A percentile compares a stretch with the other conserved stretches of the same genome.
Evolutionary conservation across 2,113 vertebrate species (phyloP).

Genomic region (Gallinago undulata): DNA sequence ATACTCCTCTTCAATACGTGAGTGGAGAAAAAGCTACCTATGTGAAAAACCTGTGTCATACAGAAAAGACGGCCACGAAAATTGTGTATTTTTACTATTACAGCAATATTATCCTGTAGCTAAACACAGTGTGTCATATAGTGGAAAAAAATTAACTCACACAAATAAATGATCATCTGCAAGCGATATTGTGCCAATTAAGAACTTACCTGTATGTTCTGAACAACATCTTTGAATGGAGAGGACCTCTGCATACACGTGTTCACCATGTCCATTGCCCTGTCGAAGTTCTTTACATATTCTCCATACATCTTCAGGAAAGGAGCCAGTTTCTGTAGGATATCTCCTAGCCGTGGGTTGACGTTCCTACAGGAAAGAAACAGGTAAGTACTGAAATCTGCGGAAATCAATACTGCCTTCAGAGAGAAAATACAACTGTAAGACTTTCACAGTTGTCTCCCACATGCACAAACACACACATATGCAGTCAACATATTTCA

Average conservation of each 20-base stretch:
- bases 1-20: neutral
- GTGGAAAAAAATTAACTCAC: neutral
- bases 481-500: neutral
- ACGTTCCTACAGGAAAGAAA: conserved; percentile 74
- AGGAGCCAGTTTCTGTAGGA: conserved; percentile 95
- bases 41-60: neutral
- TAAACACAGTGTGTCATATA: neutral
- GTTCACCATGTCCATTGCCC: conserved; percentile 92
- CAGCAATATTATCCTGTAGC: neutral
- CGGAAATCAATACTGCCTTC: neutral
- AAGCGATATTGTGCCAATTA: neutral
- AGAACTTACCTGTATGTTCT: conserved; percentile 86
- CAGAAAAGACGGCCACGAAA: neutral
- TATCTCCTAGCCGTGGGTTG: conserved; percentile 93
- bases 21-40: neutral
- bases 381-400: neutral
- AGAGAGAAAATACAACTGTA: neutral
- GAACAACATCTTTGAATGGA: conserved; percentile 88
- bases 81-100: neutral
- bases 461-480: neutral
- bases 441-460: neutral
- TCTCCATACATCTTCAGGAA: conserved; percentile 99
- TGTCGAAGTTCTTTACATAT: conserved; percentile 97
- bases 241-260: conserved; percentile 88
- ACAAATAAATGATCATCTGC: neutral